Base-by-base conservation (phyloP, 2,113 vertebrate genomes). In the Paramormyrops kingsleyae region DNA sequence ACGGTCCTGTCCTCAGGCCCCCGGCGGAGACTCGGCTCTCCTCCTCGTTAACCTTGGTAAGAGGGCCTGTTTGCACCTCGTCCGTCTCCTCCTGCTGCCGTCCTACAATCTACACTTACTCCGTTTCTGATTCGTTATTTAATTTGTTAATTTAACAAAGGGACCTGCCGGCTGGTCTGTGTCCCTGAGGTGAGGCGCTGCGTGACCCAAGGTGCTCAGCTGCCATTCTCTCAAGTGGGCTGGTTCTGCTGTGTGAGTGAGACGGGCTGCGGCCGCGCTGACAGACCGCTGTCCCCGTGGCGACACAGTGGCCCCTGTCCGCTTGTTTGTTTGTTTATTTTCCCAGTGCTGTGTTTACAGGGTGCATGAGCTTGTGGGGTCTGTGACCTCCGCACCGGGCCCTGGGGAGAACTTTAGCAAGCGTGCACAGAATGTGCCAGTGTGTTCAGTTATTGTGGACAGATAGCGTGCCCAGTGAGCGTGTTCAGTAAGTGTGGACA, bases 251-350 rank as follows among this genome's bases (percentile, higher is more conserved):
- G 70, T 74, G 31, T 6, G n/a, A 74, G 59, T 3, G 24, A 24
- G 59, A 66, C 9, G 17, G 84, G 24, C 49, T 19, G 47, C 15
- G 17, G n/a, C 50, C 4, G 13, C 31, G 7, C 85, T 39, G 49
- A 50, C 47, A 53, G n/a, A 27, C n/a, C 47, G 46, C 46, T 4
- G 46, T 27, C 27, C 50, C 50, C 50, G 2, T 3, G 27, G 27
- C 13, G 3, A 6, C 17, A 13, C 27, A 6, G n/a, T 17, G 47
- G n/a, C 27, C 13, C 49, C 27, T 53, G 47, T 39, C 47, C 15
- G 27, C 47, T 87, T 87, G 50, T 87, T 87, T 87, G 83, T 87
- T 87, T 87, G 7, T 53, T 87, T 87, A 31, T 87, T 53, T 52
- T 24, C 9, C 83, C 83, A 24, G 31, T 19, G 74, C 74, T 42